Conservation (phyloP, 2,888 invertebrate species). For the Cerastis leucographa region DNA sequence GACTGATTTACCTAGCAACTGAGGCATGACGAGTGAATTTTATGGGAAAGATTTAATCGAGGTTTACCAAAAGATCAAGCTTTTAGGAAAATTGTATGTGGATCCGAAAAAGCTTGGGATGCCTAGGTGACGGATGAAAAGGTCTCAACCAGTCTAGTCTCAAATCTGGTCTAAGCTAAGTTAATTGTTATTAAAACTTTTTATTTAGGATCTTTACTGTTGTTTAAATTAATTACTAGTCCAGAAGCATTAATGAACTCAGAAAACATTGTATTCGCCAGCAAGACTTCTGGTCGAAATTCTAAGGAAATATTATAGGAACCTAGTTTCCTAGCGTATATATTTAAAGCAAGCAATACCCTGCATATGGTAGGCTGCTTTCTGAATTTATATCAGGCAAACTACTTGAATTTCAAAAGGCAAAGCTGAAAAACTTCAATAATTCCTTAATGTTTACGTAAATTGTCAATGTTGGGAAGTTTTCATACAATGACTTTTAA, state of each 20-base stretch:
- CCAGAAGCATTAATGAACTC: not conserved
- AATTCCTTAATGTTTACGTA: not conserved
- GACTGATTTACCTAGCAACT: slow-evolving; percentile 26
- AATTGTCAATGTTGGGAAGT: not conserved
- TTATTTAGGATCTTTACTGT: not conserved
- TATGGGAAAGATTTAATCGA: slow-evolving; percentile 9
- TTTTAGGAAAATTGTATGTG: not conserved
- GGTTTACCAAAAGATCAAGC: not conserved
- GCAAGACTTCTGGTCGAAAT: not conserved
- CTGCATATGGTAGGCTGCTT: not conserved
- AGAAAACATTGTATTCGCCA: not conserved
- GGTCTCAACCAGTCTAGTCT: not conserved
- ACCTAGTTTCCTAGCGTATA: not conserved
- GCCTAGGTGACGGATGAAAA: not conserved
- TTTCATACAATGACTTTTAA: not conserved
- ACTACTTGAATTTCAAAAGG: slow-evolving; percentile 17
- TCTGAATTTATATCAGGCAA: slow-evolving; percentile 5
- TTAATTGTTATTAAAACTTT: slow-evolving; percentile 66
- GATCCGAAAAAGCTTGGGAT: not conserved
- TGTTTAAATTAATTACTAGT: not conserved
- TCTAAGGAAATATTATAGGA: not conserved
- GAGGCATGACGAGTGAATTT: slow-evolving; percentile 3
- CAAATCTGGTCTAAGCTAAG: not conserved
- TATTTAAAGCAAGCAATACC: not conserved
- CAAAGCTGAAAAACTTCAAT: slow-evolving; percentile 12